A percentile compares a stretch with the other conserved stretches of the same genome.
phyloP scores from a whole-genome alignment of 2,113 vertebrate genomes.

The Eira barbara region DNA sequence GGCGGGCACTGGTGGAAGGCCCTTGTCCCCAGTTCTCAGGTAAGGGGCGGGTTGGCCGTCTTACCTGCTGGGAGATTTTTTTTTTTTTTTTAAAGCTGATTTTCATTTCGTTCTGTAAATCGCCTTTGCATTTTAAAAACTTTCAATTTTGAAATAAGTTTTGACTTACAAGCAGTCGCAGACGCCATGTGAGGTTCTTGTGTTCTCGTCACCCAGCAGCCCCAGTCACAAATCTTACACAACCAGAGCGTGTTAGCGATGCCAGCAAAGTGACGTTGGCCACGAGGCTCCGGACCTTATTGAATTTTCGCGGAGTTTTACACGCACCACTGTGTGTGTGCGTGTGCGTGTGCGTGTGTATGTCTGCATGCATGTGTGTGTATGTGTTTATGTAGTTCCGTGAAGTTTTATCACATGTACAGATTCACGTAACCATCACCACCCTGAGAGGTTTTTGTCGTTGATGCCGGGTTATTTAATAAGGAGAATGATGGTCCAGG shows the following conservation, averaged over 20 bases:
- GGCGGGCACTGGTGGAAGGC: conserved; percentile 96
- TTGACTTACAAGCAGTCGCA: background rate
- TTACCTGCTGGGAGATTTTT: background rate
- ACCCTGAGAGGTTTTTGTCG: background rate
- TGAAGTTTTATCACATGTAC: background rate
- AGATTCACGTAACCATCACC: background rate
- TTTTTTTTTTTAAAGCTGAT: too few species aligned
- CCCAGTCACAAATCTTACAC: fast-evolving
- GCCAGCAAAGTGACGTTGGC: background rate
- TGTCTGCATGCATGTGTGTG: background rate
- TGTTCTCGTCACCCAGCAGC: background rate
- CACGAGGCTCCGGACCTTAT: too few species aligned
- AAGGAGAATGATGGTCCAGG: background rate
- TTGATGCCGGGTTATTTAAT: background rate
- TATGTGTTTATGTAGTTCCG: background rate
- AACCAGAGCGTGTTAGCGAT: fast-evolving
- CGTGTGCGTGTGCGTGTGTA: fast-evolving
- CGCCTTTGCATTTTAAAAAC: background rate
- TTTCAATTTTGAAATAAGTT: background rate
- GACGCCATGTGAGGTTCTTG: background rate
- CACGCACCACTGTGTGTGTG: fast-evolving
- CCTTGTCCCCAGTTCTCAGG: conserved; percentile 92
- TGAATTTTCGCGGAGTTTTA: background rate
- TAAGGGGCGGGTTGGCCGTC: conserved; percentile 61
- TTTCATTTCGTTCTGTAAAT: background rate